Conservation (phyloP, 1,140 invertebrate species). For the Megalonaias nervosa region DNA sequence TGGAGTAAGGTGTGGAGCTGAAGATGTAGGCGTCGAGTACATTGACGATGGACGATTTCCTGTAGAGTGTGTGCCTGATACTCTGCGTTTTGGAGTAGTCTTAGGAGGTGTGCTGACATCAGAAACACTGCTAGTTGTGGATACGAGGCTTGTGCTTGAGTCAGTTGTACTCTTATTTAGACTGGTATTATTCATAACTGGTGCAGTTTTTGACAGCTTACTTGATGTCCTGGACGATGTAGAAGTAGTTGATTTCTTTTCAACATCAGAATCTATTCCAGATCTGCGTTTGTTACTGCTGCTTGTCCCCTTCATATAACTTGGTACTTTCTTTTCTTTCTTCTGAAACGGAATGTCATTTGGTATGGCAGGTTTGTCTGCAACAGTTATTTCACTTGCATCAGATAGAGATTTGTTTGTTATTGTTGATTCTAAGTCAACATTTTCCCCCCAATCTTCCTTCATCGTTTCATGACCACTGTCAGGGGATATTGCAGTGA, state of each 20-base stretch:
- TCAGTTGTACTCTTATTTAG: constrained; percentile 45
- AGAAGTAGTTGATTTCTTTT: constrained; percentile 35
- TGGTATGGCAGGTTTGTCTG: constrained; percentile 31
- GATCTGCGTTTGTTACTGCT: constrained; percentile 38
- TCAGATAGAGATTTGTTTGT: constrained; percentile 25
- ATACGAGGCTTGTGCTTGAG: constrained; percentile 52
- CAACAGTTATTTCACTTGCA: constrained; percentile 29
- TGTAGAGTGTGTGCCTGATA: constrained; percentile 12
- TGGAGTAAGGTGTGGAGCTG: constrained; percentile 15
- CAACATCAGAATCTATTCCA: constrained; percentile 28
- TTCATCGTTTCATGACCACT: constrained; percentile 57
- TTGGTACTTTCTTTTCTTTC: constrained; percentile 48
- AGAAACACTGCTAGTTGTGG: constrained; percentile 44
- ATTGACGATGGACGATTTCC: constrained; percentile 11
- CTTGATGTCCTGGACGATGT: constrained; percentile 25
- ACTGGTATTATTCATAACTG: constrained; percentile 31
- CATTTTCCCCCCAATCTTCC: constrained; percentile 52
- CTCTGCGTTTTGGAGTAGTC: constrained; percentile 8
- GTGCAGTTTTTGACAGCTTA: constrained; percentile 19
- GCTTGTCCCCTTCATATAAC: constrained; percentile 54
- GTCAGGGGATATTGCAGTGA: constrained; percentile 50
- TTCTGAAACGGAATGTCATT: constrained; percentile 20
- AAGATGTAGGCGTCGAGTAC: constrained; percentile 35
- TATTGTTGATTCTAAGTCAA: constrained; percentile 40
- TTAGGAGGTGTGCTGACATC: constrained; percentile 19